Evolutionary conservation across 2,888 invertebrate genomes (phyloP), one percentile per base, ranked within the genome.

Genomic region (Pristionchus exspectatus): DNA sequence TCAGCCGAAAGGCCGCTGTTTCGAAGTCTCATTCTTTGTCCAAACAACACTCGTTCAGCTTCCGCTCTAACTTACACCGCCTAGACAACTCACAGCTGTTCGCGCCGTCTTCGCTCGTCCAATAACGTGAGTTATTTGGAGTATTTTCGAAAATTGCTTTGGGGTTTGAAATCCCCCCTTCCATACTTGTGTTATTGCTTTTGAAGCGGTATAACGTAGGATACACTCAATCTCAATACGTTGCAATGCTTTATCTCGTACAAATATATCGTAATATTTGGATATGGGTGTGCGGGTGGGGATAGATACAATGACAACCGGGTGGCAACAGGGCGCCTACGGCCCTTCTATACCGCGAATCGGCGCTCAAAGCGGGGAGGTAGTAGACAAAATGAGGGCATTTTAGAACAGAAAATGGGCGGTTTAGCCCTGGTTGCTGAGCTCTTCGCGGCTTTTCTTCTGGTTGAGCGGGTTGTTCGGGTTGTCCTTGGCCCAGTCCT

Each of bases 401-500:
- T 30, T 24, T 24, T 30, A 69, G 69, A 12, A 7, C 69, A 69
- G 7, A 50, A 27, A 77, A 38, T 0, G 77, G 18, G 77, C 18
- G 33, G 21, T 14, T 24, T 77, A 77, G n/a, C 77, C 77, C 16
- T 77, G 33, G 77, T 77, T 33, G 77, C 77, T 77, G 24, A 44
- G 21, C 21, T 33, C 30, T 18, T 77, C 77, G n/a, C 84, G 44
- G n/a, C 59, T n/a, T n/a, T 44, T 86, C 69, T 87, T 87, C 87
- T 72, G n/a, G 33, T 87, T 87, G 72, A 50, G 24, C 56, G 87
- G 87, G 54, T 87, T 87, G 72, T 87, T 87, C 54, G 87, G 87
- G 44, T 87, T 87, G 72, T 87, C 87, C 87, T 72, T 87, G 18
- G 87, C 50, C 87, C 87, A 87, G 27, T 87, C 87, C 56, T 87